These are phyloP conservation scores for Nematopogon swammerdamellus DNA, from an alignment of 2,888 invertebrate genomes.

Conservation along the genomic window DNA sequence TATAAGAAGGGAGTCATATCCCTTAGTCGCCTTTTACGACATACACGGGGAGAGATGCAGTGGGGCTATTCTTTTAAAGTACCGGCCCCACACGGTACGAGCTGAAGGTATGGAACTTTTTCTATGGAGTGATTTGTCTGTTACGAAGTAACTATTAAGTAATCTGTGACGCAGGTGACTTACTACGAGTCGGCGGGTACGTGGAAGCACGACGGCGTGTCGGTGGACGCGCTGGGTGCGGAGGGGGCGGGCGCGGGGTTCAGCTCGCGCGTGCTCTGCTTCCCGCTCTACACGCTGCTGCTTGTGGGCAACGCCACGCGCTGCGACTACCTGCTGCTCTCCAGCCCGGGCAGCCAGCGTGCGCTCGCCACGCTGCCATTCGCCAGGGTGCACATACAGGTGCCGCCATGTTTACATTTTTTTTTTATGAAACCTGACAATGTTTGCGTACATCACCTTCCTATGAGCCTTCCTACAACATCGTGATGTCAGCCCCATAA, in stretches of 20 bases:
- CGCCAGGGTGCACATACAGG: conserved; percentile 15
- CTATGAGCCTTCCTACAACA: too few relatives aligned
- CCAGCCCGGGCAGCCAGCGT: conserved; percentile 35
- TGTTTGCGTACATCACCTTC: too few relatives aligned
- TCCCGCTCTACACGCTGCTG: conserved; percentile 78
- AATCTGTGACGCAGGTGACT: conserved; percentile 35
- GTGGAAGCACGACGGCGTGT: conserved; percentile 32
- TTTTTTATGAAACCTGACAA: too few relatives aligned
- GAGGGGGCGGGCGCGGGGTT: conserved; percentile 56
- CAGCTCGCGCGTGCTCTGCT: conserved; percentile 76
- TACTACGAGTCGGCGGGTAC: conserved; percentile 12
- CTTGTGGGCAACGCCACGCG: conserved; percentile 69
- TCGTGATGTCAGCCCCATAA: too few relatives aligned
- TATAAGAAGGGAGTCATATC: too few relatives aligned
- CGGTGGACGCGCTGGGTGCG: conserved; percentile 47
- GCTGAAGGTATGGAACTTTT: too few relatives aligned
- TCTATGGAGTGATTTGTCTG: too few relatives aligned
- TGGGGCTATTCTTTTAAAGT: too few relatives aligned
- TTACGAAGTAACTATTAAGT: too few relatives aligned
- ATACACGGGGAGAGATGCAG: too few relatives aligned
- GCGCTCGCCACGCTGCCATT: conserved; percentile 60
- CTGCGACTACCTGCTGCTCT: conserved; percentile 69
- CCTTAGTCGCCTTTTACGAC: too few relatives aligned
- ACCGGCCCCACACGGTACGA: too few relatives aligned
- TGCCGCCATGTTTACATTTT: not conserved